Evolutionary conservation across 1,140 invertebrate species (phyloP).

Genomic region (Vollenhovia emeryi): DNA sequence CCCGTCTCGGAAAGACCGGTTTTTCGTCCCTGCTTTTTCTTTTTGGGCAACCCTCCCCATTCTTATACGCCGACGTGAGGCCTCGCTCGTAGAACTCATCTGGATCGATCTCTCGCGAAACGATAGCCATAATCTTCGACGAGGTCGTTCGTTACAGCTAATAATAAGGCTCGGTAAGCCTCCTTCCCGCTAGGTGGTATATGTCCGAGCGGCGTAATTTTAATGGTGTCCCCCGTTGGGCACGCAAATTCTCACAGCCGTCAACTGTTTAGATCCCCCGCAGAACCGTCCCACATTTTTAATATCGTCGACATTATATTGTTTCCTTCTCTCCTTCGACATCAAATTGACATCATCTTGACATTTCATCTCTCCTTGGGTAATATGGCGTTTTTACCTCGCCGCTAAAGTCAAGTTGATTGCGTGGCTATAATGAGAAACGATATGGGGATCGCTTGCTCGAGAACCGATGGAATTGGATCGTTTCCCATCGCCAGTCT

Average conservation of each 20-base stretch:
- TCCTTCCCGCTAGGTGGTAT: slow-evolving; percentile 26
- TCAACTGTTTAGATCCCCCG: not conserved
- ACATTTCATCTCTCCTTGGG: too few relatives aligned
- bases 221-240: not conserved
- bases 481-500: slow-evolving; percentile 11
- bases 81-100: slow-evolving; percentile 44
- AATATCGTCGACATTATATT: not conserved
- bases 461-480: slow-evolving; percentile 10
- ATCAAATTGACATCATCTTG: too few relatives aligned
- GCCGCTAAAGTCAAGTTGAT: not conserved
- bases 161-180: slow-evolving; percentile 32
- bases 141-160: slow-evolving; percentile 48
- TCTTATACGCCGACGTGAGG: slow-evolving; percentile 40
- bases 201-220: slow-evolving; percentile 2
- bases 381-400: not conserved
- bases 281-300: not conserved
- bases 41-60: slow-evolving; percentile 55
- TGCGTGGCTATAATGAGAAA: not conserved
- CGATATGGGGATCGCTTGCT: not conserved
- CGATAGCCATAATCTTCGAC: slow-evolving; percentile 49
- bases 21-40: slow-evolving; percentile 62
- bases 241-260: slow-evolving; percentile 13
- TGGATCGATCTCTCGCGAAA: slow-evolving; percentile 52
- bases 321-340: not conserved
- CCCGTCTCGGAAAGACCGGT: slow-evolving; percentile 66